Evolutionary conservation across 1,140 invertebrate species (phyloP).

Genomic region (Ectropis grisescens): DNA sequence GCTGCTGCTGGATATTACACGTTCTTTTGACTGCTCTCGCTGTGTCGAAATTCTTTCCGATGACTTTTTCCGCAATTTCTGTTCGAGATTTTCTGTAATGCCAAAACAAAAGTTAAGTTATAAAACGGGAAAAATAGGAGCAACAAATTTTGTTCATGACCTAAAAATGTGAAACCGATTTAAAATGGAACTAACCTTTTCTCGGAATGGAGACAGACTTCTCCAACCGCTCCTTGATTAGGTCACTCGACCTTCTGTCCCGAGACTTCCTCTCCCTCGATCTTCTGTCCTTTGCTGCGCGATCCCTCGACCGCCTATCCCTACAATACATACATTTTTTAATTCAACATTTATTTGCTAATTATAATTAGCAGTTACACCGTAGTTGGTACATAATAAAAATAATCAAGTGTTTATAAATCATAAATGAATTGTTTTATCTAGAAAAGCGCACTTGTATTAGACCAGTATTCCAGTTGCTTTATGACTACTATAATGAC

Average conservation of each 20-base stretch:
- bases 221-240: constrained; percentile 59
- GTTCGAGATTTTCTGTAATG: constrained; percentile 42
- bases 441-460: no score
- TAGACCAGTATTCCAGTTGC: no score
- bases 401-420: no score
- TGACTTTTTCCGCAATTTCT: constrained; percentile 42
- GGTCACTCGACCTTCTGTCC: constrained; percentile 50
- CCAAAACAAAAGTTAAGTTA: no score
- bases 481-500: no score
- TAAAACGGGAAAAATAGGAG: no score
- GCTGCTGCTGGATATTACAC: constrained; percentile 55
- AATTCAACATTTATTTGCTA: background rate
- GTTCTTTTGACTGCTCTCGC: constrained; percentile 48
- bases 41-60: constrained; percentile 31
- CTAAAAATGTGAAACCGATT: no score
- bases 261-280: constrained; percentile 55
- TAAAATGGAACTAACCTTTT: constrained; percentile 39
- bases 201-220: constrained; percentile 59
- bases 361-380: no score
- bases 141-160: no score
- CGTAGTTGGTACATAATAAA: no score
- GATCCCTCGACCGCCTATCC: constrained; percentile 47
- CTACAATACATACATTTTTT: constrained; percentile 13
- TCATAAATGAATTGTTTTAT: no score
- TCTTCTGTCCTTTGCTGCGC: constrained; percentile 36